Percentiles rank a stretch among this genome's conserved stretches.
Conservation (phyloP, 1,140 invertebrate species). For the Platorchestia sp. region DNA sequence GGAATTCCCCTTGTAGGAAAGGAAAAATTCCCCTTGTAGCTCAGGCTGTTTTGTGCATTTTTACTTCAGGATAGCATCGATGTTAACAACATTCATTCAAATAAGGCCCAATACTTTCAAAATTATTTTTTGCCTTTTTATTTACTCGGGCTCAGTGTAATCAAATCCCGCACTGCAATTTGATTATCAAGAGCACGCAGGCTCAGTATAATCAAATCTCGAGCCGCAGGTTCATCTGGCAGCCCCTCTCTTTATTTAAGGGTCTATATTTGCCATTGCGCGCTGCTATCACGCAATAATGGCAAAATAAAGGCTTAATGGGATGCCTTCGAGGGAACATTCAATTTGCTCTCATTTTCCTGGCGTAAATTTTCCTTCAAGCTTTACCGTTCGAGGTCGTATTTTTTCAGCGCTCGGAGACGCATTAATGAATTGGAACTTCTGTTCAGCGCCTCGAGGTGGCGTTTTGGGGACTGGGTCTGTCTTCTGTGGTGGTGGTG, state of each 20-base stretch:
- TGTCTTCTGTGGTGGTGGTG: neutral
- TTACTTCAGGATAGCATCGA: too few species aligned
- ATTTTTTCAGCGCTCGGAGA: neutral
- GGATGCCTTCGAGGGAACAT: neutral
- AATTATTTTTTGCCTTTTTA: too few species aligned
- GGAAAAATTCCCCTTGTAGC: too few species aligned
- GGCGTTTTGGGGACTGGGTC: neutral
- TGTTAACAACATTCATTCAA: too few species aligned
- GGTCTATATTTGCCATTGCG: neutral
- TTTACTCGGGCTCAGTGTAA: neutral
- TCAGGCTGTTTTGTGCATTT: too few species aligned
- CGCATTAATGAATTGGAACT: neutral
- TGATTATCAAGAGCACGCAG: neutral
- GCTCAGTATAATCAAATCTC: neutral
- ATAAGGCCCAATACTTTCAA: too few species aligned
- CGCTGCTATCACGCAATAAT: neutral
- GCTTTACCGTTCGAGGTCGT: neutral
- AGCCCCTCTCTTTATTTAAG: neutral
- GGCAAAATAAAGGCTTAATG: neutral
- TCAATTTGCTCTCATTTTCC: conserved; percentile 1
- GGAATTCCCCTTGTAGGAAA: too few species aligned
- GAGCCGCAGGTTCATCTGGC: neutral
- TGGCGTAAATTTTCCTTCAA: neutral
- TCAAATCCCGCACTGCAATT: neutral
- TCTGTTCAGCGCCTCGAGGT: neutral